Evolutionary conservation across 2,888 invertebrate species (phyloP).

Genomic region (Trachelus tabidus): DNA sequence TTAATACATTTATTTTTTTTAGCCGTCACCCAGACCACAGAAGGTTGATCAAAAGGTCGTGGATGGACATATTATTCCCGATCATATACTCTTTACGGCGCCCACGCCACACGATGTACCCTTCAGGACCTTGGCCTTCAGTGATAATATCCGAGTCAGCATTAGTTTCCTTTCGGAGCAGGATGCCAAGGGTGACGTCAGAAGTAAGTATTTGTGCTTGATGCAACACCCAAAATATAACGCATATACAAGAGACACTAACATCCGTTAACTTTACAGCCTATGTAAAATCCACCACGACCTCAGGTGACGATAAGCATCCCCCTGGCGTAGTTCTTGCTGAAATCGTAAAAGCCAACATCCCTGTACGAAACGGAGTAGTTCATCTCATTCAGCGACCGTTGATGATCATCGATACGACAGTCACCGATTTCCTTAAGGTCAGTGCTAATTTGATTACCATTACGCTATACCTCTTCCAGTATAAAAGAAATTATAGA

Average conservation of each 20-base stretch:
- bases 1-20: slow-evolving; percentile 27
- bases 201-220: slow-evolving; percentile 67
- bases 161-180: slow-evolving; percentile 81
- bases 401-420: slow-evolving; percentile 91
- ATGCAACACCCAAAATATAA: not conserved
- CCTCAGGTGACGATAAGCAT: slow-evolving; percentile 81
- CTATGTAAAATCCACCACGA: slow-evolving; percentile 87
- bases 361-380: slow-evolving; percentile 92
- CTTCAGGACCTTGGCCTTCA: slow-evolving; percentile 84
- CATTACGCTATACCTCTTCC: not conserved
- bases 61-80: slow-evolving; percentile 90
- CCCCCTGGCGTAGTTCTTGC: slow-evolving; percentile 87
- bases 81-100: slow-evolving; percentile 86
- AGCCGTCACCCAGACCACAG: slow-evolving; percentile 78
- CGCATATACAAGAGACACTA: not conserved
- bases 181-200: slow-evolving; percentile 72
- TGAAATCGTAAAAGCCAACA: slow-evolving; percentile 89
- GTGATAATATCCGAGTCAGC: slow-evolving; percentile 86
- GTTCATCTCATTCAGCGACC: slow-evolving; percentile 93
- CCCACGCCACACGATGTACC: slow-evolving; percentile 80
- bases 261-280: slow-evolving; percentile 67
- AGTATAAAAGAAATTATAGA: not conserved
- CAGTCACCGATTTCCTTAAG: slow-evolving; percentile 86
- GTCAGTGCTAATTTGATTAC: slow-evolving; percentile 68
- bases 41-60: slow-evolving; percentile 86